Evolutionary conservation across 2,113 vertebrate genomes (phyloP), one percentile per base, ranked within the genome.

Genomic region (Thamnaconus septentrionalis): DNA sequence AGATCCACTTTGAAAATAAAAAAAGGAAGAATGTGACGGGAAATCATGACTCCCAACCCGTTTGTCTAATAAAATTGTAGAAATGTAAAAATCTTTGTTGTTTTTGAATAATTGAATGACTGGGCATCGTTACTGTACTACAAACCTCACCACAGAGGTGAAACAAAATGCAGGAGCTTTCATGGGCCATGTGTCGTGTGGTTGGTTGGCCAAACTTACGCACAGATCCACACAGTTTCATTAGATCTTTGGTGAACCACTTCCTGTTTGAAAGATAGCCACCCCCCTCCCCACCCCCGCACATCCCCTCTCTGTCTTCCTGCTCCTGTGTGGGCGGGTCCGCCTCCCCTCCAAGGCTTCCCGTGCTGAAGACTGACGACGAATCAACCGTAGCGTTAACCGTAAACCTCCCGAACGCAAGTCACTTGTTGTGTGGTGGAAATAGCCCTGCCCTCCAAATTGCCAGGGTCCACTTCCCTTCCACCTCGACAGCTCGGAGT

Each of bases 401-500:
- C 6, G 52, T n/a, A 71, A 68, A 72, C 78, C 74, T 73, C 70
- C 59, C 18, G 73, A 79, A 76, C 11, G 54, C 59, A 48, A 61
- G 61, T 48, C 47, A 65, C 59, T 62, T 53, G 53, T 49, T 73
- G 61, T 73, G 4, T 8, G 51, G 39, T 53, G 50, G 31, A 45
- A 65, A 49, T 7, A 10, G 39, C 41, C 12, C 31, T 41, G 7
- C 52, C 3, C 41, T 5, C 55, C 12, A 64, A 62, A 46, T n/a
- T 44, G 6, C 82, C 76, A 65, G 73, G 59, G 63, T n/a, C 60
- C 60, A 68, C 64, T 76, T 83, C 66, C 75, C 7, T 48, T 56
- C 57, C 80, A 80, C 76, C 86, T 75, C 64, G 67, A 69, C 85
- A 87, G 78, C 75, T 67, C 78, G 88, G 73, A 71, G 75, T 86